A percentile compares a stretch with the other conserved stretches of the same genome.
These are phyloP conservation scores for Pristionchus exspectatus DNA, from an alignment of 2,888 invertebrate genomes.

Conservation along the genomic window DNA sequence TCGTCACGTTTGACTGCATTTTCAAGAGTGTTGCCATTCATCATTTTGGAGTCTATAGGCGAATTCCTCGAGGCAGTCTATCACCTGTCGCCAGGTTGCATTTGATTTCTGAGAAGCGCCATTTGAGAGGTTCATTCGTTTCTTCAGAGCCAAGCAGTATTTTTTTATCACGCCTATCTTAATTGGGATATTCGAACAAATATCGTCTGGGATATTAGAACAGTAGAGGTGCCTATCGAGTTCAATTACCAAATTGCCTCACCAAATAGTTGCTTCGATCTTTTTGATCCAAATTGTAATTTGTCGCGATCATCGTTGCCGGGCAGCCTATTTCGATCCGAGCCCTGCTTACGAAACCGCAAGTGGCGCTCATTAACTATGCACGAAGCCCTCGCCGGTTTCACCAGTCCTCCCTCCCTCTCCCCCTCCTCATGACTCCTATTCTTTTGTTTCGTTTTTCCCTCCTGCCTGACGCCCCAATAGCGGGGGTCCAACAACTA, in stretches of 20 bases:
- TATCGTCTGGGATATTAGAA: too few relatives aligned
- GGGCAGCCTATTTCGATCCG: neutral
- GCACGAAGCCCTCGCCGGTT: neutral
- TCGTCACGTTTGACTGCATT: neutral
- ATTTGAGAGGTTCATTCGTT: too few relatives aligned
- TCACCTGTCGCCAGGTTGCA: too few relatives aligned
- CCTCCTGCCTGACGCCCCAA: neutral
- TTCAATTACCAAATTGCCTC: too few relatives aligned
- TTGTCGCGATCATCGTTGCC: neutral
- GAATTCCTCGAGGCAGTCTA: too few relatives aligned
- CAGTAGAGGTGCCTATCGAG: too few relatives aligned
- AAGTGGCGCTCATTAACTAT: neutral
- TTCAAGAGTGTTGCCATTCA: neutral
- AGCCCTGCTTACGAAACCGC: neutral
- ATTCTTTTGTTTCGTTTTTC: slow-evolving; percentile 38
- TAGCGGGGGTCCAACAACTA: neutral
- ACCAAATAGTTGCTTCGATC: too few relatives aligned
- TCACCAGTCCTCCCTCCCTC: neutral
- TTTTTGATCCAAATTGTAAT: too few relatives aligned
- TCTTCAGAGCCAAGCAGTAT: too few relatives aligned
- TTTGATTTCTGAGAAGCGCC: too few relatives aligned
- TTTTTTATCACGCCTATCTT: too few relatives aligned
- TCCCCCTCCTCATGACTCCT: neutral
- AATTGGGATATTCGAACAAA: too few relatives aligned
- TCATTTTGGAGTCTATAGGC: neutral